phyloP scores from a whole-genome alignment of 2,888 invertebrate species.

The Tolmerus cingulatus region DNA sequence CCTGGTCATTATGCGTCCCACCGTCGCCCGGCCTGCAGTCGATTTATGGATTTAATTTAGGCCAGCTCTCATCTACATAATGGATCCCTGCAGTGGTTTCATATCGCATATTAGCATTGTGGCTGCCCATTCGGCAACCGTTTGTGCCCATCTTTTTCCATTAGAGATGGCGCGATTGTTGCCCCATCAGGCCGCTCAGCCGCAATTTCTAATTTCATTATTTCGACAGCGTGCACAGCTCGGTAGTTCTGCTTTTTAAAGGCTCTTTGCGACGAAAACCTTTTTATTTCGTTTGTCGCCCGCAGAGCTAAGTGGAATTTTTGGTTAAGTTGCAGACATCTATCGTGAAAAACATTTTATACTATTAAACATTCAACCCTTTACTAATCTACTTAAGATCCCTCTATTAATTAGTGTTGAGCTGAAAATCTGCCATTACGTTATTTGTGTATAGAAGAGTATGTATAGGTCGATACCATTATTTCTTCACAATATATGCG shows the following conservation, averaged over 20 bases:
- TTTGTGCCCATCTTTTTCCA: conserved; percentile 18
- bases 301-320: not conserved
- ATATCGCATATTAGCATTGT: conserved; percentile 44
- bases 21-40: conserved; percentile 45
- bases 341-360: not conserved
- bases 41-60: conserved; percentile 52
- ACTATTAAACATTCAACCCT: not conserved
- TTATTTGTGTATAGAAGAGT: too few species aligned
- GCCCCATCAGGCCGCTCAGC: not conserved
- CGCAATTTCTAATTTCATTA: conserved; percentile 25
- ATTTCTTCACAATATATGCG: too few species aligned
- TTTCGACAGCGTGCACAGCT: not conserved
- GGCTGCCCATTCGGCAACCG: not conserved
- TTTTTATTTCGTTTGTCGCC: not conserved
- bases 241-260: not conserved
- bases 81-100: conserved; percentile 53
- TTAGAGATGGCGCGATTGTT: conserved; percentile 7
- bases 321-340: not conserved
- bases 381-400: too few species aligned
- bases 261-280: not conserved
- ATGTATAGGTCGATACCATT: too few species aligned
- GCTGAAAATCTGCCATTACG: too few species aligned
- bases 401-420: too few species aligned
- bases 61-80: conserved; percentile 52
- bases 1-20: conserved; percentile 13